phyloP scores from a whole-genome alignment of 2,113 vertebrate genomes.

The Cephalopterus ornatus region DNA sequence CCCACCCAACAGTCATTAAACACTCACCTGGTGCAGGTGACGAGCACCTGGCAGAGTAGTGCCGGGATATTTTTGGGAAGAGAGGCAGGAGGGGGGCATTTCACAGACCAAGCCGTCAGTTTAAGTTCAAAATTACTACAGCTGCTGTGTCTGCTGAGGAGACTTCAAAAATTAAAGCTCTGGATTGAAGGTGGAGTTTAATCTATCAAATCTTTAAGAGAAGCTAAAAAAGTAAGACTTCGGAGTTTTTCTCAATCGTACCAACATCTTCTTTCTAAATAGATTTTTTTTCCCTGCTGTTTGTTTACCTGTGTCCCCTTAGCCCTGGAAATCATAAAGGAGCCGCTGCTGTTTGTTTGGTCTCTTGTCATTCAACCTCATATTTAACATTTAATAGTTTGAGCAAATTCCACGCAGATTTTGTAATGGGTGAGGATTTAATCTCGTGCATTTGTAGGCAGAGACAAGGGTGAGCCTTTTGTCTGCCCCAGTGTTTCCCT shows the following conservation, averaged over 20 bases:
- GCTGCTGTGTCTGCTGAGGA: neutral
- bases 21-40: neutral
- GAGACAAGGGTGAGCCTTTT: neutral
- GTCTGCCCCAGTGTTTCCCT: neutral
- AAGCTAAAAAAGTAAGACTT: neutral
- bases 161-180: neutral
- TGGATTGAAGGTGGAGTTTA: neutral
- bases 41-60: neutral
- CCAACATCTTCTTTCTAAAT: neutral
- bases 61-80: neutral
- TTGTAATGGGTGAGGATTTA: neutral
- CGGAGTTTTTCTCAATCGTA: neutral
- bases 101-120: neutral
- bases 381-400: neutral
- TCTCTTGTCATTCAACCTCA: neutral
- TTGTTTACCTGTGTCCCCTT: neutral
- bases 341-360: neutral
- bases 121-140: fast-evolving
- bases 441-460: neutral
- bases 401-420: neutral
- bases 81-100: neutral
- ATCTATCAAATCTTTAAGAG: neutral
- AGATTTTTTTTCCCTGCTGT: fast-evolving
- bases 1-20: neutral
- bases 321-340: neutral